Evolutionary conservation across 2,888 invertebrate genomes (phyloP), one percentile per base, ranked within the genome.

Genomic region (Tethea ocularis): DNA sequence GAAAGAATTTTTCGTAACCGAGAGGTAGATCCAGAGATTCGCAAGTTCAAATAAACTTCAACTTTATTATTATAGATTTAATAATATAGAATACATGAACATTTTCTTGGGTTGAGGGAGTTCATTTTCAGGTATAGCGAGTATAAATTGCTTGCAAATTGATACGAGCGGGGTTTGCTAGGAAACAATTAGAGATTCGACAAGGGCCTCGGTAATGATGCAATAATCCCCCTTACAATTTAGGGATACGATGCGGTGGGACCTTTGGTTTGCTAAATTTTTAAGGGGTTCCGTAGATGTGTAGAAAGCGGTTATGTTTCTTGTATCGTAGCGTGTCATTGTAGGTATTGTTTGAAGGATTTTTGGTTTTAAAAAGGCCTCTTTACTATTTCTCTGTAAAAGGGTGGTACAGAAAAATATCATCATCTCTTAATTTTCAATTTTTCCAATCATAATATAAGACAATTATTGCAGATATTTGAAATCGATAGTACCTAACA

Each of bases 71-170:
- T n/a, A n/a, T n/a, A 33, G 2, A 33, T 13, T 33, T 2, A 33
- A 15, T 41, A 15, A 41, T n/a, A 41, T 41, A 41, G 5, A 4
- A 8, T 29, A 29, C 29, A 29, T 29, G 29, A 10, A 29, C 29
- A 33, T 33, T 33, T 51, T 56, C 57, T 17, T 33, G 52, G 41
- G 54, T 22, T 53, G 23, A 29, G 53, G 46, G 23, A 51, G 55
- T 61, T 61, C 36, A 68, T 73, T 67, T 62, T 55, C 46, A 61
- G 57, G 66, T 68, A 73, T 71, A 61, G 71, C 67, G 62, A 64
- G 66, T 67, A 61, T 67, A 83, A 84, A 87, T 86, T 83, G 82
- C 83, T 84, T 80, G 85, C 81, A 88, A 89, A 88, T 88, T 88
- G 88, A 87, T 88, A 84, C 81, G 82, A 78, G 75, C 65, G 63